phyloP scores from a whole-genome alignment of 1,140 invertebrate genomes.

The Sycobia sp. region DNA sequence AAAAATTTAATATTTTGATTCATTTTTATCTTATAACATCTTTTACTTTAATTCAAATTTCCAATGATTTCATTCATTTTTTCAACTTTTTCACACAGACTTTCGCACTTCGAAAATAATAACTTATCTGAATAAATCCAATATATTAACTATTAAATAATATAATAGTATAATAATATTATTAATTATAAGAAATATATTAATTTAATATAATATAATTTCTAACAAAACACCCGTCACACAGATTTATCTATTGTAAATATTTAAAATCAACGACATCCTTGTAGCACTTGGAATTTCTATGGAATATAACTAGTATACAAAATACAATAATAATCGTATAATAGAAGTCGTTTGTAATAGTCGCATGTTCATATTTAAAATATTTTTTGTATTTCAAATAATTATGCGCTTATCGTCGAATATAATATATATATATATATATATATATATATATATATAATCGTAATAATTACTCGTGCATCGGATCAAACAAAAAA shows the following conservation, averaged over 20 bases:
- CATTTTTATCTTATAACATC: constrained; percentile 23
- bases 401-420: constrained; percentile 20
- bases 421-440: constrained; percentile 3
- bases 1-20: constrained; percentile 21
- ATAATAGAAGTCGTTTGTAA: constrained; percentile 21
- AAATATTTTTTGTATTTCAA: constrained; percentile 27
- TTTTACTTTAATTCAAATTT: constrained; percentile 30
- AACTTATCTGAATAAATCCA: constrained; percentile 54
- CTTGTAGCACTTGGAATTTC: constrained; percentile 42
- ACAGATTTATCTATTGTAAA: constrained; percentile 45
- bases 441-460: no score
- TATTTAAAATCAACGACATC: constrained; percentile 49
- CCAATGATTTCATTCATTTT: constrained; percentile 25
- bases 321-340: constrained; percentile 13
- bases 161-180: constrained; percentile 46
- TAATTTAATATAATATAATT: constrained; percentile 61
- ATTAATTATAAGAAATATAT: constrained; percentile 54
- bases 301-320: constrained; percentile 42
- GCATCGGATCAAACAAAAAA: constrained; percentile 10
- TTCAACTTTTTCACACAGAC: constrained; percentile 32
- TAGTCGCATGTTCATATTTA: constrained; percentile 20
- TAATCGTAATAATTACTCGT: constrained; percentile 25
- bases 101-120: constrained; percentile 42
- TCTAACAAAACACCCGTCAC: constrained; percentile 56
- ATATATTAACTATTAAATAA: constrained; percentile 61